Evolutionary conservation across 2,113 vertebrate genomes (phyloP), one percentile per base, ranked within the genome.

Genomic region (Ancistrus triradiatus): DNA sequence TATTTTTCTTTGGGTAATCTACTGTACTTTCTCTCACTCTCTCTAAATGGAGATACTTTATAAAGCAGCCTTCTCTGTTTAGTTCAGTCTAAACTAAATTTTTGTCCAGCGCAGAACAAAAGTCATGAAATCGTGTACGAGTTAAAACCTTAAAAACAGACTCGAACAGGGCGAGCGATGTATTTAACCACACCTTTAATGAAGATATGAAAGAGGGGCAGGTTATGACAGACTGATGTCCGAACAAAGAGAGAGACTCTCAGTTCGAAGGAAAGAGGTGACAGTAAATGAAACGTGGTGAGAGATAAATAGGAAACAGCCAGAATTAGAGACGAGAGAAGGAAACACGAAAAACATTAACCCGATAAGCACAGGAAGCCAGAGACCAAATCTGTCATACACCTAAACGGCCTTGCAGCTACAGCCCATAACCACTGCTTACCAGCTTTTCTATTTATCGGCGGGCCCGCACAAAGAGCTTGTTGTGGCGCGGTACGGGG

Each of bases 151-250:
- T n/a, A 37, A 37, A 33, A 37, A 13, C 35, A 11, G 35, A 37
- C 18, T 25, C 52, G 50, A 37, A 35, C 19, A 24, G 9, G 37
- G 51, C 46, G 46, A 21, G 7, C 22, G 49, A 43, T 49, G 18
- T 48, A 33, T 60, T 42, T 63, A 51, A 19, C 19, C 13, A 21
- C 15, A 27, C 47, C 60, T 42, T 51, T 51, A 38, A 37, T 31
- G 51, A 63, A 35, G 35, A 51, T 63, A 15, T 43, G 33, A 59
- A 60, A 35, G 24, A 11, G 15, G 18, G 21, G 15, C 24, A 51
- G 17, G 65, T 31, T 59, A 68, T 40, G 31, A 44, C 43, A 47
- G 7, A 40, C 44, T 19, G 19, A 49, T 40, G 19, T 60, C 43
- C 35, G 18, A 27, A 37, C 14, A 13, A 37, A 37, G 14, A 37